These are phyloP conservation scores for Oceanodroma tethys DNA, from an alignment of 2,113 vertebrate species.

Conservation along the genomic window DNA sequence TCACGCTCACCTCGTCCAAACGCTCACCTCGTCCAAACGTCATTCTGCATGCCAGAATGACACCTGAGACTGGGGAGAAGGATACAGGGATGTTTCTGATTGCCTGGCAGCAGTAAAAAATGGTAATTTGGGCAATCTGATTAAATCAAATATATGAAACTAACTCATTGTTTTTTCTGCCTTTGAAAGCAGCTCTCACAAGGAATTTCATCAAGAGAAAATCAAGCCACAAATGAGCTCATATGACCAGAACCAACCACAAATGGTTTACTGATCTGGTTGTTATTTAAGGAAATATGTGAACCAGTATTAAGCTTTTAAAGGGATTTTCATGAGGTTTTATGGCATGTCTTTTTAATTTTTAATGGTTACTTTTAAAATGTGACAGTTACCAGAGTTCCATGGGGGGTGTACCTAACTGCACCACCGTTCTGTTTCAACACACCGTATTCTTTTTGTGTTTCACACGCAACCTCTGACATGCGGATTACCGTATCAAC, in stretches of 20 bases:
- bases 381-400: background rate
- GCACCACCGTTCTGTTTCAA: background rate
- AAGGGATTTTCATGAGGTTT: background rate
- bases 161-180: background rate
- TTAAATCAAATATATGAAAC: background rate
- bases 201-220: constrained; percentile 1
- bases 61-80: background rate
- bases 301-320: background rate
- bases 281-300: background rate
- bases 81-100: background rate
- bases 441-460: background rate
- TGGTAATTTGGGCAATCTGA: background rate
- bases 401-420: fast-evolving
- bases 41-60: background rate
- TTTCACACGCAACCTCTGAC: background rate
- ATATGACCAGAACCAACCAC: background rate
- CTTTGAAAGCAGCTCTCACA: background rate
- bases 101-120: background rate
- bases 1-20: background rate
- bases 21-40: too few relatives aligned
- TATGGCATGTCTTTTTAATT: background rate
- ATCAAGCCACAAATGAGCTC: constrained; percentile 16
- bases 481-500: background rate
- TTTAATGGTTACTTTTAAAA: background rate
- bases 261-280: background rate